Base-by-base conservation (phyloP, 2,797 vertebrate genomes). In the Coluber constrictor region DNA sequence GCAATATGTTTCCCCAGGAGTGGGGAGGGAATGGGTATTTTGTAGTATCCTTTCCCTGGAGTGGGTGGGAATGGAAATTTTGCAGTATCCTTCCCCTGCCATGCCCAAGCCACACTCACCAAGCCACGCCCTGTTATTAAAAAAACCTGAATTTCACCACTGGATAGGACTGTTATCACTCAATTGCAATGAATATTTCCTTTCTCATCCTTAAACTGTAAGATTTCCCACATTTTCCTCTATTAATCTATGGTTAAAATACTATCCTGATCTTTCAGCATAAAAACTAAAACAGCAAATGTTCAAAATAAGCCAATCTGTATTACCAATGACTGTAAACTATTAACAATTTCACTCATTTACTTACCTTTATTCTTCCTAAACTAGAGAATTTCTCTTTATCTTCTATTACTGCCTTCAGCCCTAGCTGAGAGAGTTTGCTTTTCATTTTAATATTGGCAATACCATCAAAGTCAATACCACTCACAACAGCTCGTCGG, bases 401-500 rank as follows among this genome's bases (percentile, higher is more conserved):
- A 89, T 98, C 98, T 92, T 98, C 98, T 32, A 97, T 90, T 0
- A 98, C 96, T 0, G 96, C 98, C 95, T 97, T 98, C 54, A 98
- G 95, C 3, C 95, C 15, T 3, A 98, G 97, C 93, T 98, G 98
- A 23, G 98, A 98, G 96, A 98, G 97, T 51, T 96, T 96, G 94
- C 98, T 98, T 63, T 97, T 97, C 91, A 97, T 98, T 92, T 97
- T 97, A 32, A 98, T 97, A 29, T 95, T 86, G 0, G 94, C 66
- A 2, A 96, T 70, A 3, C 96, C 94, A 56, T 98, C 98, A 6
- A 97, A 91, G 15, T 99, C 98, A 32, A 98, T 96, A 1, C 98
- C 98, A 47, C 98, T 99, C 27, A 99, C 99, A 93, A 99, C 98
- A 0, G 99, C 99, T 32, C 98, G 97, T 89, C 99, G 98, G 86